Evolutionary conservation across 2,888 invertebrate species (phyloP), one percentile per base, ranked within the genome.

Genomic region (Aromia moschata): DNA sequence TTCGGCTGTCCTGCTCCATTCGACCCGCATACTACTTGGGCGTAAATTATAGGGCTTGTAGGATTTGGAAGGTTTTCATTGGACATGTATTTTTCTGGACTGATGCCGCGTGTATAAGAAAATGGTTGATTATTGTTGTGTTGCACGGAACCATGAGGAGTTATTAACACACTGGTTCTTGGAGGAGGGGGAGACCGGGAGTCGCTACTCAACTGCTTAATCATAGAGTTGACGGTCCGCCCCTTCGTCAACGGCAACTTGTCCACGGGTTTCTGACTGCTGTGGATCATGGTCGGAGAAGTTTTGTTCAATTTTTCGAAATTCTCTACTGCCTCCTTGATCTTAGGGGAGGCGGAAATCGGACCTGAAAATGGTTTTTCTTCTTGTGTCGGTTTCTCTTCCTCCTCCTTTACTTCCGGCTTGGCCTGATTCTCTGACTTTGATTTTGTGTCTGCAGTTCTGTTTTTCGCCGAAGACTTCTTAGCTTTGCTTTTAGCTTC

Each of bases 101-200:
- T 86, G 25, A 82, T 59, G 1, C 84, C 83, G 72, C 86, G 85
- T 2, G 89, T 90, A 71, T 93, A 93, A 0, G 93, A 93, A 79
- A 93, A 93, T 20, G 92, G 93, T 74, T 91, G 87, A 74, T 90
- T 91, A 67, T 86, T 86, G 74, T 91, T 90, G 66, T 86, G 86
- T 17, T 85, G 86, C 38, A 87, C 85, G 65, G 86, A 85, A 2
- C 82, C 81, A 46, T 85, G 81, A 17, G 88, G 86, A 12, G 86
- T 82, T 54, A 89, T 84, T 77, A 89, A 82, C 15, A 79, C 70
- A 37, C 80, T 82, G 16, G 81, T 79, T 73, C 86, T 86, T 25
- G 85, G 79, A 71, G 86, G 87, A 1, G 89, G 87, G 0, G 89
- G 85, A 7, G 88, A 86, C 46, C 86, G 83, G 68, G 87, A 87